Conservation (phyloP, 2,797 vertebrate species). For the Buceros bicornis region DNA sequence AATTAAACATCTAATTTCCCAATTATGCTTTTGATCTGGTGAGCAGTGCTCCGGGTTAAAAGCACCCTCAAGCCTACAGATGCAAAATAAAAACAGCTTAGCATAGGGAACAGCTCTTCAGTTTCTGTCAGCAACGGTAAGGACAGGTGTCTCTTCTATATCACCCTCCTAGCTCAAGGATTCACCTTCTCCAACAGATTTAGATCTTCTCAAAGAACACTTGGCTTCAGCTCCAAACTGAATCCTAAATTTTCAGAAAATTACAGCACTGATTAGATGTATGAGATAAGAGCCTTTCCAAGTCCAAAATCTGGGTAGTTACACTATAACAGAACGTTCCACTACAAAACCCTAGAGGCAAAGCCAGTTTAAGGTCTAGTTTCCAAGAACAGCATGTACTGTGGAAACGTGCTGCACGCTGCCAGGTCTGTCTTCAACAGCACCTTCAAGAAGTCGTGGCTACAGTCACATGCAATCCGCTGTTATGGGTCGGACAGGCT, state of each 20-base stretch:
- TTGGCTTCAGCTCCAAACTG: constrained; percentile 18
- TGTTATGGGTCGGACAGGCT: not conserved
- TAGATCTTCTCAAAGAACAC: not conserved
- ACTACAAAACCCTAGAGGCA: not conserved
- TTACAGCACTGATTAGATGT: constrained; percentile 28
- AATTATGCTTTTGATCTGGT: not conserved
- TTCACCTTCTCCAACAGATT: not conserved
- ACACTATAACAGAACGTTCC: not conserved
- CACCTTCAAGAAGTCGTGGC: not conserved
- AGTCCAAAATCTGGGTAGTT: constrained; percentile 19
- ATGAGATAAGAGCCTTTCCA: constrained; percentile 15
- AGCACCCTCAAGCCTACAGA: not conserved
- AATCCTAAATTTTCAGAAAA: not conserved
- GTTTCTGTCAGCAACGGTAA: not conserved
- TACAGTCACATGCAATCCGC: not conserved
- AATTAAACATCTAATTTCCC: not conserved
- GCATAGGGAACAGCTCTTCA: not conserved
- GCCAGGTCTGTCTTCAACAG: not conserved
- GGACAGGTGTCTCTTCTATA: not conserved
- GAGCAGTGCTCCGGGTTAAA: not conserved
- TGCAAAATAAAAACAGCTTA: not conserved
- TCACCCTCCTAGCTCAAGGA: not conserved
- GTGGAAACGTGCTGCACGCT: not conserved
- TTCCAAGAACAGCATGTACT: not conserved
- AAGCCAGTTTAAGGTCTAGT: not conserved